Conservation (phyloP, 2,797 vertebrate genomes). For the Cirrhinus mrigala region DNA sequence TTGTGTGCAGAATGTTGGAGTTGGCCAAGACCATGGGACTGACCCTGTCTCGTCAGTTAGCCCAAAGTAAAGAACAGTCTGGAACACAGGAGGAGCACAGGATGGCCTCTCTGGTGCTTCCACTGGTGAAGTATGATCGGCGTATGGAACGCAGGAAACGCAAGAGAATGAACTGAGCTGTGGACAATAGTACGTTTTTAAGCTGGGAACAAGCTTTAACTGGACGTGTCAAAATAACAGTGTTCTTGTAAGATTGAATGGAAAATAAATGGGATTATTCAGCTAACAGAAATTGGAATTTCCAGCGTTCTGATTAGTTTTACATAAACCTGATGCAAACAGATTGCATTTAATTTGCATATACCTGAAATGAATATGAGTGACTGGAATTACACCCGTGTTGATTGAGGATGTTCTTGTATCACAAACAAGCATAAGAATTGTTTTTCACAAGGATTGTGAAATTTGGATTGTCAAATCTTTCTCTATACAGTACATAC, state of each 20-base stretch:
- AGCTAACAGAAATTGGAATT: neutral
- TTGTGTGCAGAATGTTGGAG: conserved; percentile 84
- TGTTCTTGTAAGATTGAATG: neutral
- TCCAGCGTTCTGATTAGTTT: neutral
- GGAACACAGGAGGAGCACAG: conserved; percentile 75
- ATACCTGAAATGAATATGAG: neutral
- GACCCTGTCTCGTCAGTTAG: conserved; percentile 77
- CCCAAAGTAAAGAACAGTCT: conserved; percentile 16
- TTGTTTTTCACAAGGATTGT: neutral
- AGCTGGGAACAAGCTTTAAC: neutral
- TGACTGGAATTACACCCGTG: neutral
- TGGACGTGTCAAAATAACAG: neutral
- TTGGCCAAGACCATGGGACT: conserved; percentile 91
- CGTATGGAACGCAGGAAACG: conserved; percentile 73
- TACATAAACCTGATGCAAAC: neutral
- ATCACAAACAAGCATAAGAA: neutral
- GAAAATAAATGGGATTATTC: neutral
- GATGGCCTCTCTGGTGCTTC: conserved; percentile 82
- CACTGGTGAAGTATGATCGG: conserved; percentile 80
- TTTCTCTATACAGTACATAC: neutral
- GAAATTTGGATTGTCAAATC: neutral
- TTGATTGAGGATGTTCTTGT: neutral
- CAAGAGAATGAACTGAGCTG: conserved; percentile 74
- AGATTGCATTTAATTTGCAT: neutral
- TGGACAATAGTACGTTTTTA: neutral